Percentiles rank a stretch among this genome's conserved stretches.
Evolutionary conservation across 2,888 invertebrate genomes (phyloP).

Genomic region (Melanargia galathea): DNA sequence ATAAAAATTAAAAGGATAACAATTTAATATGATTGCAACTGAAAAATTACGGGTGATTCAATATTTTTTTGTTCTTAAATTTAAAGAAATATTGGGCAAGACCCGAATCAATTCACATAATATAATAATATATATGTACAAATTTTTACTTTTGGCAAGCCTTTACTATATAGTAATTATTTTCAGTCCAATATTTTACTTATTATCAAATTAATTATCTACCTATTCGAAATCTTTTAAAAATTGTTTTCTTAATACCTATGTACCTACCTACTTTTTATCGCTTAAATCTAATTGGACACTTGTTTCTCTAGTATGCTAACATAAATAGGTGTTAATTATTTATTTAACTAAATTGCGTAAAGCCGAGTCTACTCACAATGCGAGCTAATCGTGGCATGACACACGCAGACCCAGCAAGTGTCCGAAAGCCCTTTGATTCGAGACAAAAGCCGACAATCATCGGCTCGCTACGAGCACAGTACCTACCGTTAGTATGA

Average conservation of each 20-base stretch:
- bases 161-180: too few relatives aligned
- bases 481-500: too few relatives aligned
- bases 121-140: too few relatives aligned
- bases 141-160: too few relatives aligned
- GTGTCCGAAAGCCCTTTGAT: neutral
- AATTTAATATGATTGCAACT: too few relatives aligned
- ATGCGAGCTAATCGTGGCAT: neutral
- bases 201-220: neutral
- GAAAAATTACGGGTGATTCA: too few relatives aligned
- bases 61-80: too few relatives aligned
- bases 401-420: neutral
- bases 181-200: neutral
- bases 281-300: neutral
- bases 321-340: neutral
- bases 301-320: neutral
- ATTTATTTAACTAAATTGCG: neutral
- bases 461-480: too few relatives aligned
- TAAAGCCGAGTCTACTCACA: neutral
- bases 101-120: too few relatives aligned
- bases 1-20: too few relatives aligned
- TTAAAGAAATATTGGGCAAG: too few relatives aligned
- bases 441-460: neutral
- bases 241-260: neutral
- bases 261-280: neutral
- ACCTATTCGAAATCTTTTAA: slow-evolving; percentile 4